Base-by-base conservation (phyloP, 53 echinoderm and acorn worm genomes). In the Echinarachnius parma region DNA sequence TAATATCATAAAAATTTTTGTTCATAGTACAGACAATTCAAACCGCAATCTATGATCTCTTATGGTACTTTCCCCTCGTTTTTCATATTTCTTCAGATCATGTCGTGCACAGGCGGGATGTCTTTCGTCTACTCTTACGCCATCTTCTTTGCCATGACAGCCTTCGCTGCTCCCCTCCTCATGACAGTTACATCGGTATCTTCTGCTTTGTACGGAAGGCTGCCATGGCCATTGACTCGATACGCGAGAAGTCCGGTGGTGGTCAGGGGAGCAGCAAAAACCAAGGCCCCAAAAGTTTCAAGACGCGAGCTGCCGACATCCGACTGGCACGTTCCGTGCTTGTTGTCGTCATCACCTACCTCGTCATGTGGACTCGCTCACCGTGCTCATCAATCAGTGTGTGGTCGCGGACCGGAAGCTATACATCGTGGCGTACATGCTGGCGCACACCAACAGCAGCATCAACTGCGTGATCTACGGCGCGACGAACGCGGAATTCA, bases 371-470 rank as follows among this genome's bases (percentile, higher is more conserved):
- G 87, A 86, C 72, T 69, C 77, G 0, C 4, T 77, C 21, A 58
- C 78, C 25, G 72, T 82, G 9, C 70, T 86, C 69, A 77, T 81
- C 33, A 77, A 76, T 33, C 66, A 67, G 21, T 23, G 65, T 3
- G 53, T 48, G 27, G 57, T 45, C 5, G 76, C 62, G 56, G 69
- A 81, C 1, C 77, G 55, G 14, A 75, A 37, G 22, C 49, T 82
- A 5, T 82, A 77, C 19, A 53, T 86, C 18, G 4, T 86, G 26
- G 49, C 77, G 2, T 71, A 49, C 23, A 70, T 63, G 9, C 16
- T 86, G 39, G 87, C 82, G 2, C 87, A 86, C 27, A 82, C 71
- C 14, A 86, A 86, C 63, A 87, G 87, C 74, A 82, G 82, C 59
- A 80, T 87, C 39, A 87, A 87, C 61, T 62, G 87, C 14, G 62